These are phyloP conservation scores for Linurgus olivaceus DNA, from an alignment of 2,797 vertebrate species.

Conservation along the genomic window DNA sequence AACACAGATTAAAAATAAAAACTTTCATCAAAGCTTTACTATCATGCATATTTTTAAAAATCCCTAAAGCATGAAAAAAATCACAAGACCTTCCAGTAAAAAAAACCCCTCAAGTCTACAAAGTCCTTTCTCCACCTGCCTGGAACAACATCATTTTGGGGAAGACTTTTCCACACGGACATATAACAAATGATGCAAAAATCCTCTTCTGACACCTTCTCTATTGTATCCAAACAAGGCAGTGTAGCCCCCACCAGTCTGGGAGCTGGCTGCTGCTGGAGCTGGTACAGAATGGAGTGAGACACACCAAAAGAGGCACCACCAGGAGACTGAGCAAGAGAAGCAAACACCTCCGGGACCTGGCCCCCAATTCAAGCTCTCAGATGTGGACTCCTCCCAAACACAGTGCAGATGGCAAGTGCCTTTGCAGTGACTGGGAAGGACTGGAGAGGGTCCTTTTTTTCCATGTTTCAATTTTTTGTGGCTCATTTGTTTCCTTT, in stretches of 20 bases:
- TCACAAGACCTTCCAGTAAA: background rate
- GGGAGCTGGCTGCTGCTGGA: background rate
- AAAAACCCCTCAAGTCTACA: background rate
- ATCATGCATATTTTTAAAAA: background rate
- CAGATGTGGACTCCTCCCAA: rapidly evolving
- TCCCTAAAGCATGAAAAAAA: background rate
- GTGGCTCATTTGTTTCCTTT: conserved; percentile 24
- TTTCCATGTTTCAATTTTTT: background rate
- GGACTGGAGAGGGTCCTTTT: background rate
- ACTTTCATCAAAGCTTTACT: background rate
- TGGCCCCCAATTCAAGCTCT: background rate
- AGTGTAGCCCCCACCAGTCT: background rate
- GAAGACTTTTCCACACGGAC: background rate
- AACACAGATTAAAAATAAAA: background rate
- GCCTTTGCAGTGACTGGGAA: background rate
- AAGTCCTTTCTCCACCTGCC: background rate
- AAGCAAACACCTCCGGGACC: background rate
- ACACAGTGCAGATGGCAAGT: background rate
- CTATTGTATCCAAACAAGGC: background rate
- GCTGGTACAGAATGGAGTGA: background rate
- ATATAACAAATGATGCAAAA: background rate
- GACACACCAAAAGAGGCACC: background rate
- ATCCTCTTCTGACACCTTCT: background rate
- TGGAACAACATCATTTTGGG: background rate
- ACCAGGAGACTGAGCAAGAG: background rate